Evolutionary conservation across 2,888 invertebrate genomes (phyloP).

Genomic region (Bhutanitis thaidina): DNA sequence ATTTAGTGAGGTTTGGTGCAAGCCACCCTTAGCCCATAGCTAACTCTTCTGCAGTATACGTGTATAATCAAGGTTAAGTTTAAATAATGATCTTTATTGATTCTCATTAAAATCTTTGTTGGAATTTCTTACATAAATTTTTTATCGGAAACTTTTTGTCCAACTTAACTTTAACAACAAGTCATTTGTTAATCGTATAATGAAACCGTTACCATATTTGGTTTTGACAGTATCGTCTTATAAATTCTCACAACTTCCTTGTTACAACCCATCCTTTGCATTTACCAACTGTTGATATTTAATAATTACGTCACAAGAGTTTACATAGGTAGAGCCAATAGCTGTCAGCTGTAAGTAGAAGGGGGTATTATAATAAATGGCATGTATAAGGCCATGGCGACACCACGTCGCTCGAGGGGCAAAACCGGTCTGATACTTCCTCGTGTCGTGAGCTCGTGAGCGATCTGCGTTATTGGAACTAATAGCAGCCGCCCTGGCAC

Average conservation of each 20-base stretch:
- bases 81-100: too few species aligned
- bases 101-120: too few species aligned
- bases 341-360: conserved; percentile 50
- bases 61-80: too few species aligned
- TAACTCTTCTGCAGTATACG: too few species aligned
- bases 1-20: too few species aligned
- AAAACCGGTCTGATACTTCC: conserved; percentile 65
- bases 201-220: conserved; percentile 3
- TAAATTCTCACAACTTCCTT: conserved; percentile 29
- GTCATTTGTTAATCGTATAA: not conserved
- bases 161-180: not conserved
- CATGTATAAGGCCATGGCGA: conserved; percentile 54
- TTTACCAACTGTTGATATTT: conserved; percentile 35
- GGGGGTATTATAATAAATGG: conserved; percentile 64
- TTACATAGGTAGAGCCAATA: conserved; percentile 44
- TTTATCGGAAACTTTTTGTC: not conserved
- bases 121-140: not conserved
- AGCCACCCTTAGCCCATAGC: too few species aligned
- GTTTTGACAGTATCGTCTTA: not conserved
- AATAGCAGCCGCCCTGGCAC: conserved; percentile 36
- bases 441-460: conserved; percentile 44
- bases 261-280: conserved; percentile 25
- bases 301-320: conserved; percentile 45
- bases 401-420: conserved; percentile 43
- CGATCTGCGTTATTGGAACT: conserved; percentile 60